Percentiles rank a stretch among this genome's conserved stretches.
phyloP scores from a whole-genome alignment of 2,797 vertebrate genomes.

The Leptoclinus maculatus region DNA sequence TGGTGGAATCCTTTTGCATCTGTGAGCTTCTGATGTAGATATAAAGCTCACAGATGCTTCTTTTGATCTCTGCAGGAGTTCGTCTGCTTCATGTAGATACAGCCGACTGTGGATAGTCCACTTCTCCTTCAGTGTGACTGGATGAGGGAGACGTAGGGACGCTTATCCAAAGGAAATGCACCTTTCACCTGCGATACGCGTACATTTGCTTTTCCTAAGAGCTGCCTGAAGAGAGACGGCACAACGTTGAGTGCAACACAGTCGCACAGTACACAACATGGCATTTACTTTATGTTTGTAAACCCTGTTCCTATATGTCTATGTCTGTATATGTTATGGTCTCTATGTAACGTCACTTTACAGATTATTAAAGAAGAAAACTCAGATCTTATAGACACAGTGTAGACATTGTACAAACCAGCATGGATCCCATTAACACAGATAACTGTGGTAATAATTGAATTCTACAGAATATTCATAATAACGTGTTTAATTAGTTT shows the following conservation, averaged over 20 bases:
- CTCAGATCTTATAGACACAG: too few species aligned
- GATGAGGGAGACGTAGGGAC: background rate
- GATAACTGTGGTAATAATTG: background rate
- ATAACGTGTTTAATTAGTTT: background rate
- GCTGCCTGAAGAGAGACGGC: background rate
- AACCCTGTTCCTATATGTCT: too few species aligned
- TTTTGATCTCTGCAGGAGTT: conserved; percentile 32
- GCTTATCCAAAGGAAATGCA: background rate
- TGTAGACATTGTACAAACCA: too few species aligned
- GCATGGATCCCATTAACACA: too few species aligned
- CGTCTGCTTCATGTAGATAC: conserved; percentile 15
- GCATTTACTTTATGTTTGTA: too few species aligned
- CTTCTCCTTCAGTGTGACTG: background rate
- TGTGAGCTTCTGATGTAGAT: conserved; percentile 23
- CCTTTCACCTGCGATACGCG: background rate
- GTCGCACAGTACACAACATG: too few species aligned
- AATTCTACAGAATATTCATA: background rate
- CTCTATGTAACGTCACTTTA: too few species aligned
- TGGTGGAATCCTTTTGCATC: background rate
- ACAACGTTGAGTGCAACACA: background rate
- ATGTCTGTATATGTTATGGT: too few species aligned
- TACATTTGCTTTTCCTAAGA: background rate
- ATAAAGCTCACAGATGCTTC: conserved; percentile 21
- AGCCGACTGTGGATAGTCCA: background rate
- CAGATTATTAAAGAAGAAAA: too few species aligned